These are phyloP conservation scores for Camponotus pennsylvanicus DNA, from an alignment of 1,140 invertebrate species.

Conservation along the genomic window DNA sequence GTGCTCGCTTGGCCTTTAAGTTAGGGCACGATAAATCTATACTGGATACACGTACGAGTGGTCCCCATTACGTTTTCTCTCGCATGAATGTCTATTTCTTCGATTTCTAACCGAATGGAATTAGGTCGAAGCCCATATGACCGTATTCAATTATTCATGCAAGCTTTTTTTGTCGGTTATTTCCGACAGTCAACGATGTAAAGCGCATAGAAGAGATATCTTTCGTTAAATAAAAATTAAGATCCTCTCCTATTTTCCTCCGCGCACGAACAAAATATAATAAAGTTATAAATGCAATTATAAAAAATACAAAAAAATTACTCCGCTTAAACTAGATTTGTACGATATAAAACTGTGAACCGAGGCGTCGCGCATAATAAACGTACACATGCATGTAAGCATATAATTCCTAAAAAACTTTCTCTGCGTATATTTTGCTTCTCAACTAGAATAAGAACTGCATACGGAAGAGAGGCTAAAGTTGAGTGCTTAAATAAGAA, in stretches of 20 bases:
- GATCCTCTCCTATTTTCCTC: neutral
- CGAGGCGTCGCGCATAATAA: neutral
- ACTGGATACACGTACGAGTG: neutral
- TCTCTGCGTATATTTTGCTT: neutral
- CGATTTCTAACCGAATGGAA: constrained; percentile 14
- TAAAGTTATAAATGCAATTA: neutral
- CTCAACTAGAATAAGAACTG: neutral
- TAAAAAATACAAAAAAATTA: neutral
- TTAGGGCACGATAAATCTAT: neutral
- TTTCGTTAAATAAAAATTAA: neutral
- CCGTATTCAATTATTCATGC: constrained; percentile 28
- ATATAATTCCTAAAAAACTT: neutral
- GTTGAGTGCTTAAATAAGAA: neutral
- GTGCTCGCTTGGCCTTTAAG: constrained; percentile 5
- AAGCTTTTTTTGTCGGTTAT: neutral
- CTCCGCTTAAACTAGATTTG: neutral
- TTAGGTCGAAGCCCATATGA: constrained; percentile 3
- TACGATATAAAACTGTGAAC: neutral
- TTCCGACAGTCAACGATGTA: neutral
- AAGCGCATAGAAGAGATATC: neutral
- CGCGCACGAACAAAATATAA: neutral
- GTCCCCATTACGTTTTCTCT: constrained; percentile 11
- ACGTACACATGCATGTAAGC: too few relatives aligned
- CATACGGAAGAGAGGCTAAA: neutral
- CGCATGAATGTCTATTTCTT: constrained; percentile 11